Conservation (phyloP, 2,797 vertebrate genomes). For the Merluccius polli region DNA sequence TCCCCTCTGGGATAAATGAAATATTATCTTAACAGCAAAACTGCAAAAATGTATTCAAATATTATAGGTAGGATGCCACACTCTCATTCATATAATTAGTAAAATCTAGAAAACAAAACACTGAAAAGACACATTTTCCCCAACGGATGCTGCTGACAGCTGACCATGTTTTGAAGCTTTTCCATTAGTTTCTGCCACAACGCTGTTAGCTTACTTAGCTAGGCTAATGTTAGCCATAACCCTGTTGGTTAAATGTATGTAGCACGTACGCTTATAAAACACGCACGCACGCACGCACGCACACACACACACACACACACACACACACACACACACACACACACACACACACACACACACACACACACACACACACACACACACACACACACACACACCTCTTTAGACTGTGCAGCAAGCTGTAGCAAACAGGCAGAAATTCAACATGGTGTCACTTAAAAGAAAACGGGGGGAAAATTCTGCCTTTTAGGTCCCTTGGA, state of each 20-base stretch:
- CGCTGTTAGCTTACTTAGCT: background rate
- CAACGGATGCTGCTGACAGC: constrained; percentile 41
- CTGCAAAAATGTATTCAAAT: background rate
- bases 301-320: background rate
- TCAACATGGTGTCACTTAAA: constrained; percentile 41
- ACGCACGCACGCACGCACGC: background rate
- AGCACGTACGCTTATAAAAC: no score
- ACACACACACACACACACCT: background rate
- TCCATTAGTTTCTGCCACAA: constrained; percentile 8
- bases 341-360: constrained; percentile 12
- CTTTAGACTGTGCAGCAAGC: constrained; percentile 6
- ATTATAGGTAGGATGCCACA: background rate
- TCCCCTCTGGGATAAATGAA: background rate
- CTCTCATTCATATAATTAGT: constrained; percentile 45
- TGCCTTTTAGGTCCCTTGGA: constrained; percentile 59
- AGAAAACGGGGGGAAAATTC: constrained; percentile 51
- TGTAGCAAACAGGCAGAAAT: constrained; percentile 21
- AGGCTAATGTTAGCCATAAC: no score
- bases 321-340: constrained; percentile 10
- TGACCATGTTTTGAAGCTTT: constrained; percentile 40
- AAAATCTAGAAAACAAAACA: constrained; percentile 27
- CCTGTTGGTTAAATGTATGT: no score
- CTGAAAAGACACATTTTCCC: constrained; percentile 68
- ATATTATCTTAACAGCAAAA: background rate
- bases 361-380: constrained; percentile 12